Base-by-base conservation (phyloP, 2,888 invertebrate genomes). In the Agrochola lota region DNA sequence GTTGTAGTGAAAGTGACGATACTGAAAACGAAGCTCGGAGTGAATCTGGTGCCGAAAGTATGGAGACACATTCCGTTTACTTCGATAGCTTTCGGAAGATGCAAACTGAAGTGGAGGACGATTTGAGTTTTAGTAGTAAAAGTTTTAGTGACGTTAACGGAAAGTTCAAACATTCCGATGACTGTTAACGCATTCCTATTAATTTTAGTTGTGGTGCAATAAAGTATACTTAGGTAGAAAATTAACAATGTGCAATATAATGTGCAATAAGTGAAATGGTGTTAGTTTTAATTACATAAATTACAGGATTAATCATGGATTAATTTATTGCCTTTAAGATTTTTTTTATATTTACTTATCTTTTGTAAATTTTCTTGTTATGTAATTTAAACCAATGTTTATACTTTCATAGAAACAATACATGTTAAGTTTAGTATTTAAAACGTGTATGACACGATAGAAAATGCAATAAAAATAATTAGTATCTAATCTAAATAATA, bases 61-160 rank as follows among this genome's bases (percentile, higher is more conserved):
- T 98, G 49, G 98, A 98, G 91, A 98, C 98, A 0, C 98, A 98
- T 95, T 98, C 98, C 7, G 98, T 98, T 62, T 98, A 98, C 92
- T 98, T 98, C 90, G 98, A 98, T 69, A 98, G 97, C 92, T 98
- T 98, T 90, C 95, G 97, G 80, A 97, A 97, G 79, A 88, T 91
- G 64, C 91, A 93, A 84, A 87, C 90, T 35, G 92, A 90, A 84
- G 88, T 92, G 46, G 94, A 94, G 69, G 92, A 90, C 78, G 89
- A 85, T 86, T 89, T 86, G 83, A 91, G 88, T 86, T 87, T 86
- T 84, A 90, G 88, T 73, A 90, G 84, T 77, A 91, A 92, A 89
- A 90, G 90, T 89, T 91, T 88, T 69, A 90, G 91, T 87, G 90
- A 88, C 74, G 91, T 90, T 89, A 90, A 84, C 78, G 91, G 88